Percentiles rank a stretch among this genome's conserved stretches.
Evolutionary conservation across 2,113 vertebrate genomes (phyloP).

Genomic region (Eulemur rufifrons): DNA sequence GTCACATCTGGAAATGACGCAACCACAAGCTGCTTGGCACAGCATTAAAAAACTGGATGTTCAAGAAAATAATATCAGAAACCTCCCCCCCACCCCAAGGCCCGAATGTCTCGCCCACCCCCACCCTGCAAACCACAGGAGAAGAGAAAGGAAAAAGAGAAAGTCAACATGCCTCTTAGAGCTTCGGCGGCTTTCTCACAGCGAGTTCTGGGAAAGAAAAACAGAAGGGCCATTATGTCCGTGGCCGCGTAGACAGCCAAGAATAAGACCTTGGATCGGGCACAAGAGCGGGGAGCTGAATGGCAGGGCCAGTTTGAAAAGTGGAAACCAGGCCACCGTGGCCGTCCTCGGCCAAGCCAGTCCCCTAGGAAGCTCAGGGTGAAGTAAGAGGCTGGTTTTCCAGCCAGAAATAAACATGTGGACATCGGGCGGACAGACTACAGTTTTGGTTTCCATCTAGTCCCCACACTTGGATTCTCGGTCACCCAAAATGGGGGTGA

Average conservation of each 20-base stretch:
- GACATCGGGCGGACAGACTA: not conserved
- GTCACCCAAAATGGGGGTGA: not conserved
- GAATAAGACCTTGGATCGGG: not conserved
- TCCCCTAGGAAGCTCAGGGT: not conserved
- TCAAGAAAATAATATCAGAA: not conserved
- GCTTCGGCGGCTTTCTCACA: not conserved
- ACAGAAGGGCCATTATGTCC: not conserved
- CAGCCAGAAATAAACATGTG: not conserved
- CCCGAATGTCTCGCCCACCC: not conserved
- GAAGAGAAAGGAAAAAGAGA: conserved; percentile 9
- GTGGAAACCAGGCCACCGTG: not conserved
- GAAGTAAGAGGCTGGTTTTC: not conserved
- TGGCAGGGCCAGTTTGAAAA: not conserved
- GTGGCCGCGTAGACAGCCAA: not conserved
- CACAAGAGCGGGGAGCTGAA: not conserved
- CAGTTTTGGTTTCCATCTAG: not conserved
- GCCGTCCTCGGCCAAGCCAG: not conserved
- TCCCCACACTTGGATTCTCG: not conserved
- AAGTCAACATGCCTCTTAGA: conserved; percentile 15
- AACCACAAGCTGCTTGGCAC: not conserved
- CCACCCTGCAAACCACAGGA: not conserved
- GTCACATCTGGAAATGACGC: not conserved
- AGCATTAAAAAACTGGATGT: not conserved
- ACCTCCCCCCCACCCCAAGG: not conserved
- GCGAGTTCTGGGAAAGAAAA: conserved; percentile 25